Conservation (phyloP, 2,113 vertebrate species). For the Aythya baeri region DNA sequence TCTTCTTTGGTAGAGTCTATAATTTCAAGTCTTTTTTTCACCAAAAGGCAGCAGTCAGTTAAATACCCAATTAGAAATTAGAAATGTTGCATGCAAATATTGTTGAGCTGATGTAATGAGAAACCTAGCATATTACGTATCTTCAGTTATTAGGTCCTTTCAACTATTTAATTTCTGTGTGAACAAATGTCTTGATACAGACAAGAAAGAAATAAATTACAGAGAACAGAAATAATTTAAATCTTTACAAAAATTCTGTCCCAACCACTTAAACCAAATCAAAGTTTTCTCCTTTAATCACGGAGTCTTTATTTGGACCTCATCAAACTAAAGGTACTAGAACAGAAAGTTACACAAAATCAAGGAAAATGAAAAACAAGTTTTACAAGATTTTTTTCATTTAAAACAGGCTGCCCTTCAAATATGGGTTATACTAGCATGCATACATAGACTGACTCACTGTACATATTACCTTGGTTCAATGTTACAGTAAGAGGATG, state of each 20-base stretch:
- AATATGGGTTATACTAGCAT: neutral
- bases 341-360: neutral
- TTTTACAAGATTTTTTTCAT: neutral
- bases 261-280: neutral
- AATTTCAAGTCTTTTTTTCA: neutral
- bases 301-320: neutral
- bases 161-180: neutral
- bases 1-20: neutral
- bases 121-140: neutral
- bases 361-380: neutral
- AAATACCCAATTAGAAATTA: neutral
- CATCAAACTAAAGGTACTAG: neutral
- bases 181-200: neutral
- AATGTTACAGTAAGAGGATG: neutral
- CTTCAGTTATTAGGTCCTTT: neutral
- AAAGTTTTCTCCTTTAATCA: neutral
- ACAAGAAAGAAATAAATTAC: neutral
- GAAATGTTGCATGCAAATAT: neutral
- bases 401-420: slow-evolving; percentile 13
- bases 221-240: neutral
- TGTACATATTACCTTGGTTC: accelerated
- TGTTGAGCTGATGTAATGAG: neutral
- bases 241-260: neutral
- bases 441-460: neutral
- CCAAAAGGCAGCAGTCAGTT: neutral